phyloP scores from a whole-genome alignment of 2,797 vertebrate genomes.

The Anabacerthia variegaticeps region DNA sequence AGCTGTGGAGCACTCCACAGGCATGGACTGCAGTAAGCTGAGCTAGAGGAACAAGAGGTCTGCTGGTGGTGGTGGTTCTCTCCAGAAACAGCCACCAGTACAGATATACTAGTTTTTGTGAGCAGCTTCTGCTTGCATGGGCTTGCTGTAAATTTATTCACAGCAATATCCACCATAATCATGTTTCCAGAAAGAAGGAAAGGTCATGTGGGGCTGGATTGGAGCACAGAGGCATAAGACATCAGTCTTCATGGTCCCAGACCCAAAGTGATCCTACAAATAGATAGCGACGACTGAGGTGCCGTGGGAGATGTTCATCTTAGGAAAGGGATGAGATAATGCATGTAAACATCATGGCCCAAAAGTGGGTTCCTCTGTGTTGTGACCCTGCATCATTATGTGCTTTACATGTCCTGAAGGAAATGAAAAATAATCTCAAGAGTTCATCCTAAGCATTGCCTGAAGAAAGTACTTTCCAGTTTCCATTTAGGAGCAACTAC shows the following conservation, averaged over 20 bases:
- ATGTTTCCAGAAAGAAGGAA: not conserved
- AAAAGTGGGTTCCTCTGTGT: not conserved
- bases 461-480: constrained; percentile 28
- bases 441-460: constrained; percentile 5
- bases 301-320: not conserved
- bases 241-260: not conserved
- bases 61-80: not conserved
- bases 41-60: not conserved
- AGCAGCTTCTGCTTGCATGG: not conserved
- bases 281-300: not conserved
- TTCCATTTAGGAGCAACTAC: constrained; percentile 1
- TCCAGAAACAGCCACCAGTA: not conserved
- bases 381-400: not conserved
- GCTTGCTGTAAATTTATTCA: not conserved
- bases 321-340: not conserved
- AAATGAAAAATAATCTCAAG: not conserved
- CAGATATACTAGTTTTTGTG: not conserved
- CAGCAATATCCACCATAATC: not conserved
- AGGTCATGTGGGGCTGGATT: not conserved
- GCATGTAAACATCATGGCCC: not conserved
- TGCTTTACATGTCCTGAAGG: constrained; percentile 1
- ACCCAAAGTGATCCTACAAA: not conserved
- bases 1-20: not conserved
- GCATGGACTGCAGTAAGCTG: not conserved
- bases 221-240: not conserved